Percentiles rank a stretch among this genome's conserved stretches.
Conservation (phyloP, 2,797 vertebrate species). For the Galagoides demidoff region DNA sequence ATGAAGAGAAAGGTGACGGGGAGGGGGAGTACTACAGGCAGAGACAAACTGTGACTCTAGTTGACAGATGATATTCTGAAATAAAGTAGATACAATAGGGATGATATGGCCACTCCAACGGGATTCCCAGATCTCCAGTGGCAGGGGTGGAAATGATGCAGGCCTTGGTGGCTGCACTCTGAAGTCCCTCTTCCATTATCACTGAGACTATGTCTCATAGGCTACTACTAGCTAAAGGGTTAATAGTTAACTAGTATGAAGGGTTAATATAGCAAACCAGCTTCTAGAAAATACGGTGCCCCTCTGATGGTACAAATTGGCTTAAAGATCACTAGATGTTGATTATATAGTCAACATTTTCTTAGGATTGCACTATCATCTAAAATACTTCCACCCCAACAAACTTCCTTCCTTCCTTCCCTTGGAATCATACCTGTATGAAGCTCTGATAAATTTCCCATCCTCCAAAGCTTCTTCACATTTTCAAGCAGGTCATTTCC, state of each 20-base stretch:
- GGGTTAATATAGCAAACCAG: not conserved
- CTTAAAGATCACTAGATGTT: not conserved
- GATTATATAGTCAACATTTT: not conserved
- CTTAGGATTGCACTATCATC: not conserved
- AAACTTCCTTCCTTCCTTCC: not conserved
- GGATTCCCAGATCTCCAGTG: not conserved
- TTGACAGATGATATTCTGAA: not conserved
- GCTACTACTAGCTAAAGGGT: not conserved
- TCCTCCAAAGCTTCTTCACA: not conserved
- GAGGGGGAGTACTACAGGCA: not conserved
- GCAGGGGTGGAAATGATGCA: not conserved
- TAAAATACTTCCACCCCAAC: not conserved
- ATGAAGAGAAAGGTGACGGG: not conserved
- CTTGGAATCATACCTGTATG: not conserved
- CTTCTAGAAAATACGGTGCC: not conserved
- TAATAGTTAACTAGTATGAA: not conserved
- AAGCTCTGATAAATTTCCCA: not conserved
- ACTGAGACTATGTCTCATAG: not conserved
- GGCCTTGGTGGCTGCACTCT: not conserved
- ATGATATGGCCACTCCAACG: not conserved
- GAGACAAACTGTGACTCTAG: not conserved
- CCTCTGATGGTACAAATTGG: not conserved
- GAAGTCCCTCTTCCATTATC: not conserved
- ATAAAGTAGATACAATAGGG: not conserved
- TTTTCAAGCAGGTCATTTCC: not conserved